Base-by-base conservation (phyloP, 2,113 vertebrate species). In the Ammodytes dubius region DNA sequence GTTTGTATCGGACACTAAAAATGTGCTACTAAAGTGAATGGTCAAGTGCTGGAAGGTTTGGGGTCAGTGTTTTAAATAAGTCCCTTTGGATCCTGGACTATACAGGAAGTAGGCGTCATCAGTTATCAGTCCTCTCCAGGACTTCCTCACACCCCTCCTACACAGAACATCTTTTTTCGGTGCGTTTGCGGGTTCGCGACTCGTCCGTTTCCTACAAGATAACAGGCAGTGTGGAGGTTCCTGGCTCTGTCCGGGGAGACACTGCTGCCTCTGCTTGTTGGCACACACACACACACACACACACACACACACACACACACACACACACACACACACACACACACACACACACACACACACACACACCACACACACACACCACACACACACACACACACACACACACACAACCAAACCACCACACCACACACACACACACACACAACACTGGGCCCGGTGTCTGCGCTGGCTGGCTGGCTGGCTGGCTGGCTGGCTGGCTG, bases 201-300 rank as follows among this genome's bases (percentile, higher is more conserved):
- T 59, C 43, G 52, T 87, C 59, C 54, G 2, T 77, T 89, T 92
- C 81, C 91, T 88, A 81, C 71, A 74, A 88, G 81, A 87, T 90
- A 87, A 74, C 79, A 49, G n/a, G 14, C 60, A 5, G 63, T 63
- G 17, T 63, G 17, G 0, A 14, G 56, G 64, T 53, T 79, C 40
- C 46, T 43, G 74, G 56, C 17, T 54, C 12, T 2, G 60, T n/a
- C 3, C 5, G 27, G 19, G 15, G 53, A 45, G 82, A 67, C 7
- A 5, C 77, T 54, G 77, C 27, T 27, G 27, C 27, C 27, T 27
- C 27, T 27, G 27, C 50, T n/a, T 49, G 53, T 54, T 65, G 67
- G 87, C 63, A 58, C 63, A 46, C 58, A 64, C 1, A 27, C 27
- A 27, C 27, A 27, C 27, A 27, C 27, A 27, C 27, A 27, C 27